These are phyloP conservation scores for Pristionchus exspectatus DNA, from an alignment of 2,888 invertebrate species.

Conservation along the genomic window DNA sequence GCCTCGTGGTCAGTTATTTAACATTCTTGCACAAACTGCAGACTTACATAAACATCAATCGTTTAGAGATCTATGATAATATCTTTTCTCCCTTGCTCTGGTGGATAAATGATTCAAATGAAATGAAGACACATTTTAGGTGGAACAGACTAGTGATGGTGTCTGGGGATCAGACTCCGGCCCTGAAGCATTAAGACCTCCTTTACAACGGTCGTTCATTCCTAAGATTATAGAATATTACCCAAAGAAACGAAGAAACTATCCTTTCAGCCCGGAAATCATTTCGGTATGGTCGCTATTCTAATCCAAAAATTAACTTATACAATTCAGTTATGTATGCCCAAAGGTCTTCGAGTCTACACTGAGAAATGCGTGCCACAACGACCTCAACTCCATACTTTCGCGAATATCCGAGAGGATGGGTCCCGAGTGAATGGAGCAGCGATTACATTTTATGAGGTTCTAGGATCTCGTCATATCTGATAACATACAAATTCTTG, in stretches of 20 bases:
- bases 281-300: slow-evolving; percentile 87
- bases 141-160: slow-evolving; percentile 43
- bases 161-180: not conserved
- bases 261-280: slow-evolving; percentile 85
- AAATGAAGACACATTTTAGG: not conserved
- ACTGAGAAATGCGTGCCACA: slow-evolving; percentile 89
- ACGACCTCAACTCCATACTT: slow-evolving; percentile 88
- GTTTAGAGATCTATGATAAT: too few species aligned
- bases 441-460: slow-evolving; percentile 95
- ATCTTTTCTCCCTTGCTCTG: not conserved
- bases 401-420: slow-evolving; percentile 96
- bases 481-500: not conserved
- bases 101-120: not conserved
- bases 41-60: not conserved
- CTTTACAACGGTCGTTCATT: slow-evolving; percentile 94
- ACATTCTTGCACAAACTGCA: not conserved
- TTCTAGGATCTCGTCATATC: slow-evolving; percentile 39
- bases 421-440: slow-evolving; percentile 95
- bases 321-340: slow-evolving; percentile 90
- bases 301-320: not conserved
- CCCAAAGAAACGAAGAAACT: slow-evolving; percentile 89
- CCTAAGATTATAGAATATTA: slow-evolving; percentile 94
- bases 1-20: slow-evolving; percentile 68
- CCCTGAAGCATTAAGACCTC: slow-evolving; percentile 83
- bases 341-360: slow-evolving; percentile 93